Conservation (phyloP, 2,888 invertebrate species). For the Hemistola chrysoprasaria region DNA sequence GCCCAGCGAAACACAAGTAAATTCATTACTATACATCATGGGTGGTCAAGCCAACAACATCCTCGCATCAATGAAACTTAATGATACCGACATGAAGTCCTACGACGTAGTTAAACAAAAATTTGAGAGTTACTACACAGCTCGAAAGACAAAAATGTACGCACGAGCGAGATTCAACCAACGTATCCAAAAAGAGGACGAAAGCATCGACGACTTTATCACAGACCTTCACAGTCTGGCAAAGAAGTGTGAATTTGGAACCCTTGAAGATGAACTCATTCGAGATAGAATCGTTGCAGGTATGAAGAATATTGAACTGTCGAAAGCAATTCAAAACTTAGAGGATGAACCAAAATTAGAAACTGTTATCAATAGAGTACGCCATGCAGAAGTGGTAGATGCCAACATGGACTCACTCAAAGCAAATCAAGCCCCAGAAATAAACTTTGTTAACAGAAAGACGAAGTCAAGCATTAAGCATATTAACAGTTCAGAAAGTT, state of each 20-base stretch:
- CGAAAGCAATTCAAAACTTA: conserved; percentile 1
- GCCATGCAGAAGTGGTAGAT: not conserved
- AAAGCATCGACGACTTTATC: conserved; percentile 2
- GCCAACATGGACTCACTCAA: not conserved
- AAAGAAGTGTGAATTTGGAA: conserved; percentile 2
- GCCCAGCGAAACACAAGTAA: conserved; percentile 4
- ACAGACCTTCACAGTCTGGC: conserved; percentile 2
- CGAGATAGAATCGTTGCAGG: conserved; percentile 1
- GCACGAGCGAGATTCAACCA: conserved; percentile 1
- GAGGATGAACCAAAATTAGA: not conserved
- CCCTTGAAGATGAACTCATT: conserved; percentile 2
- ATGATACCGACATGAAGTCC: not conserved
- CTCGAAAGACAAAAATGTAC: conserved; percentile 2
- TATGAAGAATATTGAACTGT: not conserved
- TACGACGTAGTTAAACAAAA: conserved; percentile 1
- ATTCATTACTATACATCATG: conserved; percentile 1
- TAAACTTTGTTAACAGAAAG: not conserved
- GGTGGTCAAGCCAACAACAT: conserved; percentile 4
- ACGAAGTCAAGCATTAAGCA: too few relatives aligned
- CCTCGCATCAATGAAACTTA: not conserved
- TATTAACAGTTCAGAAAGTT: not conserved
- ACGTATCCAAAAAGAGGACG: not conserved
- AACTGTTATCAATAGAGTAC: not conserved
- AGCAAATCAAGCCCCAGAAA: not conserved
- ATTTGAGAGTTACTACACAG: conserved; percentile 2